Conservation (phyloP, 2,888 invertebrate species). For the Mythimna lalbum region DNA sequence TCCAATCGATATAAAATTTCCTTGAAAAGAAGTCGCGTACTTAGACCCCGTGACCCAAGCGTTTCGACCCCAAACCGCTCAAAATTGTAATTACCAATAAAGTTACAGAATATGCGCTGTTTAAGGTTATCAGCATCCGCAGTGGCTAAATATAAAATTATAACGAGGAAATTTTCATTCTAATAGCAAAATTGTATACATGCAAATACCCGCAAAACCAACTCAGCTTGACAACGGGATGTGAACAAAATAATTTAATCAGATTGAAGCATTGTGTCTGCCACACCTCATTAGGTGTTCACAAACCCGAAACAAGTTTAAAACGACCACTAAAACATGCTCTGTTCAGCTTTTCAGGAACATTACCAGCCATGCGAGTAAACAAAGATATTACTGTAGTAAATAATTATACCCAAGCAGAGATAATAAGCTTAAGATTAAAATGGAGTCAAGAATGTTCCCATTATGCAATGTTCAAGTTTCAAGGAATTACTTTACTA, state of each 20-base stretch:
- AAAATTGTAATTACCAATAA: no score
- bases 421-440: constrained; percentile 57
- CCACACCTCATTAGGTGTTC: constrained; percentile 57
- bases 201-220: constrained; percentile 11
- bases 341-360: constrained; percentile 38
- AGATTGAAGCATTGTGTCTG: constrained; percentile 53
- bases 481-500: constrained; percentile 33
- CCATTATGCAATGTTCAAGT: constrained; percentile 42
- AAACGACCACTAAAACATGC: constrained; percentile 40
- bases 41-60: no score
- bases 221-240: constrained; percentile 4
- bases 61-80: no score
- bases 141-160: no score
- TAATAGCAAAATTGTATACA: background rate
- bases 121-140: no score
- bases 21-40: no score
- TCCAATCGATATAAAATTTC: no score
- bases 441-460: constrained; percentile 50
- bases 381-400: constrained; percentile 54
- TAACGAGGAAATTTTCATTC: background rate
- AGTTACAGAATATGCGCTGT: no score
- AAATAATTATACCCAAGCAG: constrained; percentile 37
- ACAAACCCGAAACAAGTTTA: constrained; percentile 44
- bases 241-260: constrained; percentile 54
- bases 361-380: constrained; percentile 56